Evolutionary conservation across 2,113 vertebrate species (phyloP).

Genomic region (Mormoops blainvillei): DNA sequence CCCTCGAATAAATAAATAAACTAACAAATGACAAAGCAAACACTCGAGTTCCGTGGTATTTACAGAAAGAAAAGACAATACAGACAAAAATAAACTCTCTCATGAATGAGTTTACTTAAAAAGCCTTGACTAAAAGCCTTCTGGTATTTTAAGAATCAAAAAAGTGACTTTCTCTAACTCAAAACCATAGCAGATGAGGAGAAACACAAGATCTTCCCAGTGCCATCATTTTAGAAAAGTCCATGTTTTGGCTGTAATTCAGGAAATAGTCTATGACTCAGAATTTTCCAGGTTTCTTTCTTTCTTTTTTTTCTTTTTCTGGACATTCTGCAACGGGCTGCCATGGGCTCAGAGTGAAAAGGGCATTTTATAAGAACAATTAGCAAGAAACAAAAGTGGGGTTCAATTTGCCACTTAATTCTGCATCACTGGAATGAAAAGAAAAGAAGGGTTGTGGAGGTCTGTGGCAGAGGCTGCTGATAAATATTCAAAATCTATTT

Average conservation of each 20-base stretch:
- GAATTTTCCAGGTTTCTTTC: not conserved
- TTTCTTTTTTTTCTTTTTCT: not conserved
- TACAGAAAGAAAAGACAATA: slow-evolving; percentile 7
- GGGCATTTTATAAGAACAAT: not conserved
- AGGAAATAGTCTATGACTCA: not conserved
- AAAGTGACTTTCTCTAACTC: not conserved
- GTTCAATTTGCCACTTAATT: slow-evolving; percentile 16
- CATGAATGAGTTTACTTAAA: not conserved
- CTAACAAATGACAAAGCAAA: slow-evolving; percentile 12
- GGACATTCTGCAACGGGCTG: not conserved
- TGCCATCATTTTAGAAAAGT: not conserved
- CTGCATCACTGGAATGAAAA: not conserved
- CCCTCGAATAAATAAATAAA: slow-evolving; percentile 48
- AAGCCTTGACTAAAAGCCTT: not conserved
- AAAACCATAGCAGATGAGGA: not conserved
- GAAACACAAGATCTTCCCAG: not conserved
- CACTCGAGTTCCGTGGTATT: not conserved
- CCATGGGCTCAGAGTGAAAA: not conserved
- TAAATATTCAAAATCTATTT: slow-evolving; percentile 52
- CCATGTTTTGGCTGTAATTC: not conserved
- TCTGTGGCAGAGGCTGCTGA: slow-evolving; percentile 5
- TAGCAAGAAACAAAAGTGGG: slow-evolving; percentile 1
- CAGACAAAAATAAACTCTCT: not conserved
- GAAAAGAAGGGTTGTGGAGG: not conserved
- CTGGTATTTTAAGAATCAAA: not conserved